These are phyloP conservation scores for Artemia franciscana DNA, from an alignment of 1,140 invertebrate species.

Conservation along the genomic window DNA sequence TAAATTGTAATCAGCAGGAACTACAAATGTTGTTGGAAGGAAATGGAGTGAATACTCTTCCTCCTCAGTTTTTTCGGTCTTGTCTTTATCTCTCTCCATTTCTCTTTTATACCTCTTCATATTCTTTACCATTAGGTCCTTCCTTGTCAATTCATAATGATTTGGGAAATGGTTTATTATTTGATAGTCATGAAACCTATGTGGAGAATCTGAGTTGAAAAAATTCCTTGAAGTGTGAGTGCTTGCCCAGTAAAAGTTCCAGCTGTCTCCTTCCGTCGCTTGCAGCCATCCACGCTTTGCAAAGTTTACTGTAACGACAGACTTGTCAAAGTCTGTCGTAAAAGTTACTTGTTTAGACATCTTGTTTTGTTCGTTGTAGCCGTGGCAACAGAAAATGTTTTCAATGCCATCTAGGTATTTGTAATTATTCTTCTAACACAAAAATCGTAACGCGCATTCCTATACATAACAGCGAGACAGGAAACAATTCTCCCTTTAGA, in stretches of 20 bases:
- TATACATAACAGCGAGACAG: no score
- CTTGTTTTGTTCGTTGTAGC: neutral
- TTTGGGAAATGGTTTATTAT: conserved; percentile 79
- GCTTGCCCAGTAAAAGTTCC: conserved; percentile 88
- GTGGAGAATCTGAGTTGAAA: conserved; percentile 77
- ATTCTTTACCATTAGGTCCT: conserved; percentile 85
- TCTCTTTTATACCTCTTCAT: conserved; percentile 81
- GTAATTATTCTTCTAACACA: no score
- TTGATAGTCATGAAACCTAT: conserved; percentile 73
- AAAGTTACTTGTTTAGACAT: conserved; percentile 25
- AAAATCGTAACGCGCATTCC: no score
- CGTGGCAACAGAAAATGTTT: no score
- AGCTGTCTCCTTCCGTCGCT: conserved; percentile 75
- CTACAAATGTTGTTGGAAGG: conserved; percentile 71
- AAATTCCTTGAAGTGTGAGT: conserved; percentile 68
- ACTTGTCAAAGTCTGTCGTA: conserved; percentile 82
- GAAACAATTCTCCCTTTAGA: no score
- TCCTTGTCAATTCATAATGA: conserved; percentile 80
- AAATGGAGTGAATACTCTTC: conserved; percentile 59
- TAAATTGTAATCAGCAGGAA: conserved; percentile 84
- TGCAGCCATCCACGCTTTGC: conserved; percentile 76
- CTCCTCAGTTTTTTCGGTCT: conserved; percentile 28
- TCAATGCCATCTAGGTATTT: no score
- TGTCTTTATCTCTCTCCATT: conserved; percentile 50
- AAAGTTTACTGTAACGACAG: conserved; percentile 79